These are phyloP conservation scores for Grus americana DNA, from an alignment of 2,113 vertebrate genomes.

Conservation along the genomic window DNA sequence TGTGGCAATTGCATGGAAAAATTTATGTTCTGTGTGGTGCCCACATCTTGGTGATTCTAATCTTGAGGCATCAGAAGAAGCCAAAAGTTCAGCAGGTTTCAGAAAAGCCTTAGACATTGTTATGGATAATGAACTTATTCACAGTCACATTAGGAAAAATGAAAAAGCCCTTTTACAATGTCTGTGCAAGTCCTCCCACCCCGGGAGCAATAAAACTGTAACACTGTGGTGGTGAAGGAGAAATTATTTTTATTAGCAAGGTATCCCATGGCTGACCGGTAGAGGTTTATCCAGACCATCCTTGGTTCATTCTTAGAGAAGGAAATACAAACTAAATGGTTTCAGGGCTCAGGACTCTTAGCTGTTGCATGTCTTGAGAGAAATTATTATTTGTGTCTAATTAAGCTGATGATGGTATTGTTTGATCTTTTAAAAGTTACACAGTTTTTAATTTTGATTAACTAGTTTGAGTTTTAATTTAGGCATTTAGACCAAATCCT, in stretches of 20 bases:
- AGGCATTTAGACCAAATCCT: background rate
- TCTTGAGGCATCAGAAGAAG: background rate
- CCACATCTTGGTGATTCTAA: background rate
- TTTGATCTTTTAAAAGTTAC: background rate
- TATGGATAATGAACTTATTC: background rate
- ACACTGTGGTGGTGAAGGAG: background rate
- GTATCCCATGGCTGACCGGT: background rate
- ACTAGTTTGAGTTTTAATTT: background rate
- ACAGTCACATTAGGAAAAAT: background rate
- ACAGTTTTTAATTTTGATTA: background rate
- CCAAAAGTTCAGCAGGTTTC: background rate
- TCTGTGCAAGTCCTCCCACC: background rate
- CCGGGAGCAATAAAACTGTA: background rate
- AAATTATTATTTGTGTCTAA: background rate
- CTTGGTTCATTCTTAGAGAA: background rate
- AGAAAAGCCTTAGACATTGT: background rate
- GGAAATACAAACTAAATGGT: background rate
- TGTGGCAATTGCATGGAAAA: slow-evolving; percentile 19
- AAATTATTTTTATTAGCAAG: background rate
- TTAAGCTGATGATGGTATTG: background rate
- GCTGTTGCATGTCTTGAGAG: background rate
- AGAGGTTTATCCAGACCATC: background rate
- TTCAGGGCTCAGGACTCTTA: background rate
- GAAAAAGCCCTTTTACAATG: background rate
- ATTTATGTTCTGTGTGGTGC: background rate